Conservation (phyloP, 2,113 vertebrate genomes). For the Anoura caudifer region DNA sequence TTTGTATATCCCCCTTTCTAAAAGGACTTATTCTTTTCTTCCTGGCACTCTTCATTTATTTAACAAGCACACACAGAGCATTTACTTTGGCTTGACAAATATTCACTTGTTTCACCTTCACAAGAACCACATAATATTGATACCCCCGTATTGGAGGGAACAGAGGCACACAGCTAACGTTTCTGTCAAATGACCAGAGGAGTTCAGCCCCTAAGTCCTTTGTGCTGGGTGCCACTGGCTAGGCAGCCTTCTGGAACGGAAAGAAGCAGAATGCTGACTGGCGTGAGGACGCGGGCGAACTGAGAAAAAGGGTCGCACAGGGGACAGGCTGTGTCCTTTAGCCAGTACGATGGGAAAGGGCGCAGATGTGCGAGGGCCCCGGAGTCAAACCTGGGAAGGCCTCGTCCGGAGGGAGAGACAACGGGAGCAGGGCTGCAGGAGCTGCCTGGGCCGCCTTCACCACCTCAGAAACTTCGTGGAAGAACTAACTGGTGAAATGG, state of each 20-base stretch:
- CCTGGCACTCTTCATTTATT: background rate
- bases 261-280: background rate
- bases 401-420: background rate
- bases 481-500: background rate
- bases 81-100: background rate
- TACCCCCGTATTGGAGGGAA: background rate
- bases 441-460: no score
- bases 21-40: conserved; percentile 11
- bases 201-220: background rate
- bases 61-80: background rate
- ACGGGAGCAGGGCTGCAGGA: fast-evolving
- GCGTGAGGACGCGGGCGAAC: background rate
- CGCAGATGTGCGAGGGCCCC: fast-evolving
- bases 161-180: background rate
- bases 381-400: fast-evolving
- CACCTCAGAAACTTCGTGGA: background rate
- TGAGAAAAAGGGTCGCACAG: background rate
- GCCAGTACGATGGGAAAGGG: background rate
- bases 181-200: background rate
- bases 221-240: background rate
- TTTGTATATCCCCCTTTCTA: conserved; percentile 1
- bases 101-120: background rate
- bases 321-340: fast-evolving
- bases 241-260: background rate
- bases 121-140: background rate